Evolutionary conservation across 2,797 vertebrate species (phyloP), one percentile per base, ranked within the genome.

Genomic region (Pipistrellus pygmaeus): DNA sequence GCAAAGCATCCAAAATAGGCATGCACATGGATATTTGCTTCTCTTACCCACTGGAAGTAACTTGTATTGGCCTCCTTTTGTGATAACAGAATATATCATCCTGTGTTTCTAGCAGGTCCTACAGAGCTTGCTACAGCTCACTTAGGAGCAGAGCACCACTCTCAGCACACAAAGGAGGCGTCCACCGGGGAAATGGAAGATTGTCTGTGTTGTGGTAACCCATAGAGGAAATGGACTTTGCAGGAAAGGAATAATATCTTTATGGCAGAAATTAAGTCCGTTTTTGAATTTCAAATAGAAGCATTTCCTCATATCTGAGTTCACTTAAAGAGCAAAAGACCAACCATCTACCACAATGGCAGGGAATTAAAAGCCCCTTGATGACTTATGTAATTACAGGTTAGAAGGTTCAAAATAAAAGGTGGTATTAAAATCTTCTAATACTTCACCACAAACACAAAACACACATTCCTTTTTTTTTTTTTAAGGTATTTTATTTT

Each of bases 251-350:
- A 32, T 46, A 90, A 48, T 60, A 60, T 72, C 62, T 88, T 20
- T 46, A 51, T 48, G 66, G 86, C 81, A 94, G 78, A 92, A 93
- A 94, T 89, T 62, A 69, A 88, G 66, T 68, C 51, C 25, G n/a
- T 64, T 64, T 81, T 94, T 86, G 30, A 93, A 89, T 92, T 94
- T 92, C 88, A 96, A 35, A 75, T 72, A 53, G 21, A 90, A 93
- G n/a, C 66, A 6, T 86, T 95, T 93, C 41, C 76, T 92, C 80
- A 57, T 68, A 72, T 60, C 88, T 76, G 88, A 96, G 68, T 93
- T 90, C 71, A 86, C 71, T 81, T 87, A 83, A 53, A 76, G 41
- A 96, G 41, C 85, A 55, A 81, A 92, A 84, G 44, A 78, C 53
- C 66, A 92, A 93, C 75, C 35, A 21, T 41, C 13, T 44, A 87